phyloP scores from a whole-genome alignment of 2,888 invertebrate genomes.

The Serripes groenlandicus region DNA sequence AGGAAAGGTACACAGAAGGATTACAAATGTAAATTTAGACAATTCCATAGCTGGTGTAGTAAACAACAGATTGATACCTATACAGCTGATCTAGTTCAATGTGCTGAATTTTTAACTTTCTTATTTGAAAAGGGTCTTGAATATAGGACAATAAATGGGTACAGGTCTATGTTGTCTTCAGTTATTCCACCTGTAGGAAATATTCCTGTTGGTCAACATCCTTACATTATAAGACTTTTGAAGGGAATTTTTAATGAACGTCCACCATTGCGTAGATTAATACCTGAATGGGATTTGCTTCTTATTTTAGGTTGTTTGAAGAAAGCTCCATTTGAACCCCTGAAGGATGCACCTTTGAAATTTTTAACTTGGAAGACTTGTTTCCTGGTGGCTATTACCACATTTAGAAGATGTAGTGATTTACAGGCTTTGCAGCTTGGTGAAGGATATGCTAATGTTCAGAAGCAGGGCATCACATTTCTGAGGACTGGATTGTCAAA shows the following conservation, averaged over 20 bases:
- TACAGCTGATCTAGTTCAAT: conserved; percentile 40
- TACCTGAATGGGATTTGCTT: conserved; percentile 55
- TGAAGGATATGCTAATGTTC: conserved; percentile 25
- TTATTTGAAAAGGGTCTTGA: conserved; percentile 19
- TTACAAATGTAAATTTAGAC: conserved; percentile 38
- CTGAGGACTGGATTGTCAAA: conserved; percentile 11
- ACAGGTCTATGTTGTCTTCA: conserved; percentile 40
- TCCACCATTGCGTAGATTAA: conserved; percentile 30
- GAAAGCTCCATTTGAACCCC: conserved; percentile 32
- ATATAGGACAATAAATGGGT: conserved; percentile 32
- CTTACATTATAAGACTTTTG: conserved; percentile 27
- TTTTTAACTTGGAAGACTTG: conserved; percentile 25
- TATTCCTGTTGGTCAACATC: conserved; percentile 40
- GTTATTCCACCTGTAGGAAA: conserved; percentile 26
- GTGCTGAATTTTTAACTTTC: conserved; percentile 34
- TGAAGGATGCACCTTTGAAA: conserved; percentile 21
- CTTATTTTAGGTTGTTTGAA: conserved; percentile 42
- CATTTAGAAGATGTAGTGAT: conserved; percentile 42
- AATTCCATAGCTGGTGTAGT: conserved; percentile 37
- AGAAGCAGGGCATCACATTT: conserved; percentile 32
- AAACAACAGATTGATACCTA: conserved; percentile 40
- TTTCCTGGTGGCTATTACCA: conserved; percentile 39
- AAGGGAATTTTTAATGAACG: conserved; percentile 52
- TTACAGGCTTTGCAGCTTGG: conserved; percentile 36
- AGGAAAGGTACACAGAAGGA: conserved; percentile 24